A percentile compares a stretch with the other conserved stretches of the same genome.
Conservation (phyloP, 2,888 invertebrate genomes). For the Platycheirus albimanus region DNA sequence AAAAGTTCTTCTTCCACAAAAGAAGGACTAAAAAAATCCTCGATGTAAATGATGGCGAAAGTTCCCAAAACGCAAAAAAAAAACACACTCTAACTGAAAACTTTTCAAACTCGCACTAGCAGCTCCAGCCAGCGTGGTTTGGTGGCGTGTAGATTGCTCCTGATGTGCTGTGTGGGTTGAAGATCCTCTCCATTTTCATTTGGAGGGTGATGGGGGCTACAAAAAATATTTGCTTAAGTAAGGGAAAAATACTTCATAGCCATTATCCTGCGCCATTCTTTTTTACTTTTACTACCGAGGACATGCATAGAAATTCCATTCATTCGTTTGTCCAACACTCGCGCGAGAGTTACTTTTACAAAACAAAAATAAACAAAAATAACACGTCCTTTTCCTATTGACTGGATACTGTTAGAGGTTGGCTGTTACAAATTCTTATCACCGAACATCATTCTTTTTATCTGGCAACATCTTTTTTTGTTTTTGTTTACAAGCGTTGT, state of each 20-base stretch:
- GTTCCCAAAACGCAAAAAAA: conserved; percentile 66
- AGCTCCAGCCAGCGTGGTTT: neutral
- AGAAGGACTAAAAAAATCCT: conserved; percentile 19
- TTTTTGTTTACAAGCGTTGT: neutral
- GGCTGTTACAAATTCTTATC: conserved; percentile 36
- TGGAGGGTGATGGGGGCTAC: conserved; percentile 33
- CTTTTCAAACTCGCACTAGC: conserved; percentile 62
- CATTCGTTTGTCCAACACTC: conserved; percentile 30
- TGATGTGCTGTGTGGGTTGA: no score
- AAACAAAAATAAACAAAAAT: conserved; percentile 36
- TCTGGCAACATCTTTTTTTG: conserved; percentile 22
- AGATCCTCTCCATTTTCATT: conserved; percentile 31
- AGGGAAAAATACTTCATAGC: conserved; percentile 32
- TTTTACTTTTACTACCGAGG: neutral
- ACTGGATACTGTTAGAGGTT: conserved; percentile 20
- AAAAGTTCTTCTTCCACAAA: conserved; percentile 59
- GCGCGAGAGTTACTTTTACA: neutral
- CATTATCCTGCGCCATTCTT: neutral
- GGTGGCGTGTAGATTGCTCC: neutral
- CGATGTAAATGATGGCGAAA: conserved; percentile 71
- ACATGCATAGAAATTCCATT: conserved; percentile 16
- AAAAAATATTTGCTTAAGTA: conserved; percentile 49
- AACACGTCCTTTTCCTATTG: conserved; percentile 17
- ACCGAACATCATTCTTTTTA: conserved; percentile 28
- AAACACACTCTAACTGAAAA: conserved; percentile 69